These are phyloP conservation scores for Nowickia ferox DNA, from an alignment of 2,888 invertebrate genomes.

Conservation along the genomic window DNA sequence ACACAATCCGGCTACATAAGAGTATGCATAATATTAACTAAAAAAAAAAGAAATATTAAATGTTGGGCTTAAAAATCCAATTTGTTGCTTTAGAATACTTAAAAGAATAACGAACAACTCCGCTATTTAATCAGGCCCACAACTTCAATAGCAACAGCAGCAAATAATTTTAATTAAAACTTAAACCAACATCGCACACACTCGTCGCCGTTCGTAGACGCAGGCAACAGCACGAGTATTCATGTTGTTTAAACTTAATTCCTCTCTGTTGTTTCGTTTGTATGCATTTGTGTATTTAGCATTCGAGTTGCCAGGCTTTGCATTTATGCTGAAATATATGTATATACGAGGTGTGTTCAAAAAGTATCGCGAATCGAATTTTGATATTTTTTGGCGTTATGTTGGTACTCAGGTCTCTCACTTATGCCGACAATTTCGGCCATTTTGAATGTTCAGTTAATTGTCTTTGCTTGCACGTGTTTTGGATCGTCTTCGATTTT, in stretches of 20 bases:
- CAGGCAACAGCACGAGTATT: conserved; percentile 27
- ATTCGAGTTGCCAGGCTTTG: conserved; percentile 15
- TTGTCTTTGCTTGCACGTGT: too few species aligned
- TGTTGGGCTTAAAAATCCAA: neutral
- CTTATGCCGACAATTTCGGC: too few species aligned
- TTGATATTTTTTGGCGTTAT: too few species aligned
- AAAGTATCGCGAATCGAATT: too few species aligned
- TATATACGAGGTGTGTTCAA: too few species aligned
- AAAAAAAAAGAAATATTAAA: neutral
- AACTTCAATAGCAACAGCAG: conserved; percentile 53
- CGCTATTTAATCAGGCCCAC: conserved; percentile 40
- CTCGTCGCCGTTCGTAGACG: conserved; percentile 14
- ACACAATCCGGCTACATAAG: neutral
- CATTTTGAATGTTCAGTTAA: too few species aligned
- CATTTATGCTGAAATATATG: too few species aligned
- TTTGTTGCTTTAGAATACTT: conserved; percentile 9
- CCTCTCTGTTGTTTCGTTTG: neutral
- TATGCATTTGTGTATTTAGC: neutral
- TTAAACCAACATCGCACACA: conserved; percentile 74
- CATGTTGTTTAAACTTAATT: conserved; percentile 33
- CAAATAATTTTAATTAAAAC: conserved; percentile 82
- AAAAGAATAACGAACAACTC: conserved; percentile 7
- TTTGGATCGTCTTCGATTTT: too few species aligned
- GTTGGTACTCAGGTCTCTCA: too few species aligned
- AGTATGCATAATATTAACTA: neutral